Evolutionary conservation across 2,113 vertebrate genomes (phyloP), one percentile per base, ranked within the genome.

Genomic region (Aleadryas rufinucha): DNA sequence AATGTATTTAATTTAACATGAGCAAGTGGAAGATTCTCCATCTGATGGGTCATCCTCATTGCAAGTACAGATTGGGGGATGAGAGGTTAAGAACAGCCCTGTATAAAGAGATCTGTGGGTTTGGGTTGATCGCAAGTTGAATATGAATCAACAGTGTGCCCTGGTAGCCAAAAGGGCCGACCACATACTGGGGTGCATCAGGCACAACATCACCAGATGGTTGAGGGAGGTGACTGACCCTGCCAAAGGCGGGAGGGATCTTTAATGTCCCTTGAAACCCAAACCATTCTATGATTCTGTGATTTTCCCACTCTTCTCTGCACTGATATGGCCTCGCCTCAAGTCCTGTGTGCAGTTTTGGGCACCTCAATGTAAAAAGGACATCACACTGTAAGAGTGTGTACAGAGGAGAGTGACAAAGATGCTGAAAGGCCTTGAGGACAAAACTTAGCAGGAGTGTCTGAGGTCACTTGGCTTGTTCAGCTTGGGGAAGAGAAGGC

Each of bases 311-410:
- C 54, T 59, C 26, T 66, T 11, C 17, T 69, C 23, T 70, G 23
- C 0, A 0, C 54, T 77, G 27, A 44, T 39, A 27, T 52, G 54
- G 27, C 33, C 15, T 37, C 33, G 68, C 22, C 33, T 77, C 0
- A 0, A 53, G 22, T 60, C 11, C 72, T 33, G 18, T 27, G 22
- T 23, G 45, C 33, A 33, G 37, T 41, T 69, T 69, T 87, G 45
- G 11, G 16, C 54, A 39, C n/a, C 16, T 13, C 23, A 53, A 0
- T n/a, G 19, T 61, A 24, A 39, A 37, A 78, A 78, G 47, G 47
- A 44, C 19, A 24, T 24, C 64, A 16, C 19, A 16, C 10, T 39
- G 0, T 8, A 9, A 39, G 39, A 33, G 39, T 15, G 12, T 45
- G 18, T 59, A 12, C 28, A 78, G 33, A 60, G 53, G 6, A 44